Percentiles rank a stretch among this genome's conserved stretches.
phyloP scores from a whole-genome alignment of 2,888 invertebrate species.

The Synergus japonicus region DNA sequence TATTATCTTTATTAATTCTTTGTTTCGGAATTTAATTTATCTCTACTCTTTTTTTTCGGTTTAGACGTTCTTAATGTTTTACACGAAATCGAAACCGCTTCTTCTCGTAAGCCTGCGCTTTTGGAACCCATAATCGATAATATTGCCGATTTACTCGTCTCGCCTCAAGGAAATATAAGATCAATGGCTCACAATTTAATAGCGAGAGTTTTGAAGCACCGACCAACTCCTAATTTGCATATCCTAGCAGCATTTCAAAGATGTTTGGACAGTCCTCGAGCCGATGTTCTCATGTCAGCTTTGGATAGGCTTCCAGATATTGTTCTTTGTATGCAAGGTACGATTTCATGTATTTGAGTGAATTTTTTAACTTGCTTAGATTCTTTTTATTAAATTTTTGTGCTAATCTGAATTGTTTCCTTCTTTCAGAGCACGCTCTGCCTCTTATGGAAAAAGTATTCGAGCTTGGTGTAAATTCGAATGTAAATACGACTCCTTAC shows the following conservation, averaged over 20 bases:
- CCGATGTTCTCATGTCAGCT: constrained; percentile 88
- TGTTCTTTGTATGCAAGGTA: constrained; percentile 87
- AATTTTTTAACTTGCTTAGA: too few relatives aligned
- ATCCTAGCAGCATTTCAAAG: constrained; percentile 89
- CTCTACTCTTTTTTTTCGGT: constrained; percentile 48
- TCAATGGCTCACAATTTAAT: constrained; percentile 86
- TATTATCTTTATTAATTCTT: neutral
- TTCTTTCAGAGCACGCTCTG: constrained; percentile 85
- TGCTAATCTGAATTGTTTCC: constrained; percentile 46
- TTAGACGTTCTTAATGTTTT: constrained; percentile 82
- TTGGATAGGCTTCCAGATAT: constrained; percentile 91
- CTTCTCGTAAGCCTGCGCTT: constrained; percentile 84
- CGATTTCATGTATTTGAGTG: constrained; percentile 11
- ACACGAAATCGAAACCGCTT: constrained; percentile 87
- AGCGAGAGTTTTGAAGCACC: constrained; percentile 84
- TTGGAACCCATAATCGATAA: constrained; percentile 83
- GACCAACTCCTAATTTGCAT: constrained; percentile 81
- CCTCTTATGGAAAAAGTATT: constrained; percentile 89
- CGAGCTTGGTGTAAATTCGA: constrained; percentile 88
- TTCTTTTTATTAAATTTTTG: constrained; percentile 9
- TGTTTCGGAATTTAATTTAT: neutral
- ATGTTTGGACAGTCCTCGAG: constrained; percentile 88
- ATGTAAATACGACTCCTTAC: constrained; percentile 86
- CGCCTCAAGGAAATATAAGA: constrained; percentile 82
- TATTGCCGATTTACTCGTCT: constrained; percentile 83